Evolutionary conservation across 2,888 invertebrate species (phyloP).

Genomic region (Platycheirus rosarum): DNA sequence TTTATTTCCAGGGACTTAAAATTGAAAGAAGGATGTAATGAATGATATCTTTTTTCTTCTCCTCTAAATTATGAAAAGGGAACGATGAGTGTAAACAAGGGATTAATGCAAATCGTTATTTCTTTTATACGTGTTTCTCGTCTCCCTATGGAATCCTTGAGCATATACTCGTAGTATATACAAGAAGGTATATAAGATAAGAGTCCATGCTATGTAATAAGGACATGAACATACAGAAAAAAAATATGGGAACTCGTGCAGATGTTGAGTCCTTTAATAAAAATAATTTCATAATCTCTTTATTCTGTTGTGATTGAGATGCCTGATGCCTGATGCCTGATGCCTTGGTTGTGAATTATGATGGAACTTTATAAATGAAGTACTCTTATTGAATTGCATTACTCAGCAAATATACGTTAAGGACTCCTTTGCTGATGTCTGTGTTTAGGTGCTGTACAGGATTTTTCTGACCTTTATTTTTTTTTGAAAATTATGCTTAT

Average conservation of each 20-base stretch:
- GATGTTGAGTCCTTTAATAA: constrained; percentile 63
- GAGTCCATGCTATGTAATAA: constrained; percentile 9
- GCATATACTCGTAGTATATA: too few species aligned
- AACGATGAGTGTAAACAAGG: constrained; percentile 65
- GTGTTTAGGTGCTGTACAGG: background rate
- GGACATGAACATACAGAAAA: constrained; percentile 23
- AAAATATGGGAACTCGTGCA: constrained; percentile 58
- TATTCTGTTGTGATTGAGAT: constrained; percentile 62
- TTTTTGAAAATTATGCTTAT: background rate
- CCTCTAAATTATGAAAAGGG: constrained; percentile 40
- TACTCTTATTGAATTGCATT: constrained; percentile 52
- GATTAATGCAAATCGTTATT: constrained; percentile 70
- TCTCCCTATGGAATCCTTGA: constrained; percentile 25
- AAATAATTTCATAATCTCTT: constrained; percentile 66
- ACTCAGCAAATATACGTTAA: constrained; percentile 36
- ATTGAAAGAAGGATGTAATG: constrained; percentile 38
- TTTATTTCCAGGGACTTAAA: constrained; percentile 27
- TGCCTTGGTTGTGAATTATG: constrained; percentile 31
- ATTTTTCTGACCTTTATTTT: background rate
- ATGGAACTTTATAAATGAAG: constrained; percentile 3
- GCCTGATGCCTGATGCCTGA: too few species aligned
- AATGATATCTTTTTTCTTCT: constrained; percentile 12
- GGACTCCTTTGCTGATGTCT: background rate
- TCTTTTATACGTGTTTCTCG: constrained; percentile 8
- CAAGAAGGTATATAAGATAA: constrained; percentile 2